phyloP scores from a whole-genome alignment of 1,140 invertebrate genomes.

The Gryllus bimaculatus region DNA sequence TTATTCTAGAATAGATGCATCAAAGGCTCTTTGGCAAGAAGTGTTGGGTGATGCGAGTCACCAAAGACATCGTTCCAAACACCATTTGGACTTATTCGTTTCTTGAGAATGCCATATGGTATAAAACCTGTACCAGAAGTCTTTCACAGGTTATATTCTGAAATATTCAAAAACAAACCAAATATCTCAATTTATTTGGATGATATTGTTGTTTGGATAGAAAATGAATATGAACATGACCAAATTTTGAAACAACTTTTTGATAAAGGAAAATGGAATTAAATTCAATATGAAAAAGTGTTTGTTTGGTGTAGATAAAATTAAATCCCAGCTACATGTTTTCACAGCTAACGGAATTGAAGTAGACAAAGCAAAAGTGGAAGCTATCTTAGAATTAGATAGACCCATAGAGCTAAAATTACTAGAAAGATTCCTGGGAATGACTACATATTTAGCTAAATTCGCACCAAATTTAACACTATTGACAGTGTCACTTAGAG shows the following conservation, averaged over 20 bases:
- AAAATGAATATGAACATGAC: not conserved
- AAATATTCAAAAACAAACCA: slow-evolving; percentile 16
- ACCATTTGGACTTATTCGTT: slow-evolving; percentile 20
- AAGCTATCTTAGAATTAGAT: not conserved
- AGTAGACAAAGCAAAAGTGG: not conserved
- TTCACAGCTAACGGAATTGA: slow-evolving; percentile 24
- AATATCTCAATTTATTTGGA: slow-evolving; percentile 23
- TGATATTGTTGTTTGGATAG: slow-evolving; percentile 21
- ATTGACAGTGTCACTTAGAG: not conserved
- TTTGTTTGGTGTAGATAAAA: slow-evolving; percentile 23
- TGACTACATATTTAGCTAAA: not conserved
- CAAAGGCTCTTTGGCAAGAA: slow-evolving; percentile 28
- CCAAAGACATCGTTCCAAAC: slow-evolving; percentile 21
- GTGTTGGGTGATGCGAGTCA: slow-evolving; percentile 24
- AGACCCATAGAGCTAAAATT: not conserved
- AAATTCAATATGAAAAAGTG: slow-evolving; percentile 29
- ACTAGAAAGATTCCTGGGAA: not conserved
- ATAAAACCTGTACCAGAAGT: slow-evolving; percentile 22
- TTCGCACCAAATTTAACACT: not conserved
- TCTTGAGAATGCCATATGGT: slow-evolving; percentile 19
- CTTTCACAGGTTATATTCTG: slow-evolving; percentile 22
- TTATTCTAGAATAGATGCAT: slow-evolving; percentile 30
- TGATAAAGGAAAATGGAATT: slow-evolving; percentile 23
- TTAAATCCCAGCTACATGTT: slow-evolving; percentile 32
- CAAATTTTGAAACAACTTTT: slow-evolving; percentile 23